Percentiles rank a stretch among this genome's conserved stretches.
These are phyloP conservation scores for Campoplex nolae DNA, from an alignment of 2,888 invertebrate species.

Conservation along the genomic window DNA sequence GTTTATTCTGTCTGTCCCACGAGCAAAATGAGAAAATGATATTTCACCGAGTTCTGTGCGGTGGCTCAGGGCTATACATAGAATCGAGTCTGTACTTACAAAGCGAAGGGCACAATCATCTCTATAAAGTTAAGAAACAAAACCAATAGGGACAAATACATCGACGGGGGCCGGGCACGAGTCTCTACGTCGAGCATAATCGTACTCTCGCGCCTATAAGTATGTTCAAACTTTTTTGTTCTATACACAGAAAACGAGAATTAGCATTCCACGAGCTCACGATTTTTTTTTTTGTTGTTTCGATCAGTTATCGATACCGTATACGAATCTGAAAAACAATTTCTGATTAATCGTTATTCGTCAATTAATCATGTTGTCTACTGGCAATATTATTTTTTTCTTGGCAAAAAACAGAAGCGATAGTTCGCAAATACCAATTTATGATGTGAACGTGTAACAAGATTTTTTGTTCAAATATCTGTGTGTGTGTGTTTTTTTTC, in stretches of 20 bases:
- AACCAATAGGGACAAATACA: conserved; percentile 48
- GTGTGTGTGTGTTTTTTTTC: background rate
- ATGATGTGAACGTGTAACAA: background rate
- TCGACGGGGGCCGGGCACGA: conserved; percentile 28
- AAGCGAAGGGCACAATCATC: conserved; percentile 55
- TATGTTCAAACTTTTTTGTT: conserved; percentile 9
- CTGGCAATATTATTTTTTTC: background rate
- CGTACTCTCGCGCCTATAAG: background rate
- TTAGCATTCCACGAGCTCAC: conserved; percentile 50
- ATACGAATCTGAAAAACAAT: conserved; percentile 30
- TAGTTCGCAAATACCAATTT: background rate
- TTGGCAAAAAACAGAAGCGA: background rate
- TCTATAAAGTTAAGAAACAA: conserved; percentile 15
- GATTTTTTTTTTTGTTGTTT: background rate
- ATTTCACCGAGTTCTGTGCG: conserved; percentile 37
- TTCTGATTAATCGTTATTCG: background rate
- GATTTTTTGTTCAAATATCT: background rate
- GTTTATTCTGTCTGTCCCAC: background rate
- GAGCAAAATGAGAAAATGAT: conserved; percentile 51
- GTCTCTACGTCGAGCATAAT: conserved; percentile 16
- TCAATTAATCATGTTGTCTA: conserved; percentile 33
- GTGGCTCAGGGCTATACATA: conserved; percentile 33
- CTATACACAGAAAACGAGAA: conserved; percentile 1
- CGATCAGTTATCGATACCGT: conserved; percentile 40
- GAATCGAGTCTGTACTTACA: conserved; percentile 46